Percentiles rank a stretch among this genome's conserved stretches.
Conservation (phyloP, 2,113 vertebrate species). For the Pelodiscus sinensis region DNA sequence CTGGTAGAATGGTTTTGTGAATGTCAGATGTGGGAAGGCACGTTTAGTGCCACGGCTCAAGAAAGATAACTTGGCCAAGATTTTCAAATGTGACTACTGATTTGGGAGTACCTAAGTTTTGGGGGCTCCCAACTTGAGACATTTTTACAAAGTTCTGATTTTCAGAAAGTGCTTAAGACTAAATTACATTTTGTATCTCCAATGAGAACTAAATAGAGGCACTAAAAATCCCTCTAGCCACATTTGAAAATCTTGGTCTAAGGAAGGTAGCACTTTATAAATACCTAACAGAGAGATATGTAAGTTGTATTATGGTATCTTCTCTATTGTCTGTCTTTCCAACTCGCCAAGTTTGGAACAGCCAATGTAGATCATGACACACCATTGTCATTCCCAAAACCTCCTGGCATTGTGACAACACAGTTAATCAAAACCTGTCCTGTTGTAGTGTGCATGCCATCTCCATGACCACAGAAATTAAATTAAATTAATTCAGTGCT, state of each 20-base stretch:
- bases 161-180: neutral
- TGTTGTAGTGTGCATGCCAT: neutral
- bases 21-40: neutral
- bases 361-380: neutral
- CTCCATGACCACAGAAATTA: neutral
- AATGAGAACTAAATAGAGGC: neutral
- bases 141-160: neutral
- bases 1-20: neutral
- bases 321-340: neutral
- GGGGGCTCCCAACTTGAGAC: neutral
- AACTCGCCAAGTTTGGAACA: neutral
- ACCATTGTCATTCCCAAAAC: neutral
- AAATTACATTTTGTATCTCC: neutral
- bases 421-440: neutral
- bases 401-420: neutral
- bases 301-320: neutral
- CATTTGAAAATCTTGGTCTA: neutral
- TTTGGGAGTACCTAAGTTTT: neutral
- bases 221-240: neutral
- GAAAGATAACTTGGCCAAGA: neutral
- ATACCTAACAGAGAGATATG: neutral
- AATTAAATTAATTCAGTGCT: neutral
- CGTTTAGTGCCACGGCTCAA: neutral
- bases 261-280: neutral
- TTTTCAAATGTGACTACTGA: neutral